Conservation (phyloP, 2,113 vertebrate species). For the Okapia johnstoni region DNA sequence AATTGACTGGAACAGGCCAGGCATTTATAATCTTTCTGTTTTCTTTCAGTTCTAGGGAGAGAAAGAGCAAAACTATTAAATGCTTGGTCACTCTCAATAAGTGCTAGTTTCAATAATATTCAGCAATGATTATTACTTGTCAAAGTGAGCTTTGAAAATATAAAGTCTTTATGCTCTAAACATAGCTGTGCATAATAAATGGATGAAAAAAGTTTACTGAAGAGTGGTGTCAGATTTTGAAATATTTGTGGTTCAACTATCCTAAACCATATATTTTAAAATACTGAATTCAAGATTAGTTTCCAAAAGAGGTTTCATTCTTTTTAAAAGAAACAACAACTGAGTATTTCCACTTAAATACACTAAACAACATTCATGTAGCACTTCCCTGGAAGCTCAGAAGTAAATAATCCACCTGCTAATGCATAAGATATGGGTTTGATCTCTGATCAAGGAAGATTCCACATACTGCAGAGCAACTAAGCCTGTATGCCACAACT, state of each 20-base stretch:
- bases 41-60: conserved; percentile 64
- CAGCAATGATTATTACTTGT: conserved; percentile 68
- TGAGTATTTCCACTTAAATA: not conserved
- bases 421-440: not conserved
- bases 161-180: conserved; percentile 42
- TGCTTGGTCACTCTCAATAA: conserved; percentile 70
- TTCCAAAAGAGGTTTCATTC: not conserved
- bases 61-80: conserved; percentile 62
- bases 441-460: not conserved
- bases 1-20: conserved; percentile 66
- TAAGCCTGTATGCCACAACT: not conserved
- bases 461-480: not conserved
- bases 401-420: not conserved
- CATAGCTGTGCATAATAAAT: conserved; percentile 49
- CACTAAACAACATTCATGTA: not conserved
- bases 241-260: conserved; percentile 63
- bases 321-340: not conserved
- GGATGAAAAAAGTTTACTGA: conserved; percentile 34
- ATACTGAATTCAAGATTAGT: not conserved
- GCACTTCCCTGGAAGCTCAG: not conserved
- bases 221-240: conserved; percentile 55
- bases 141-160: conserved; percentile 48
- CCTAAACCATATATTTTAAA: not conserved
- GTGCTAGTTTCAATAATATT: conserved; percentile 62
- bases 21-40: conserved; percentile 69